Conservation (phyloP, 1,140 invertebrate genomes). For the Zaprionus nigranus region DNA sequence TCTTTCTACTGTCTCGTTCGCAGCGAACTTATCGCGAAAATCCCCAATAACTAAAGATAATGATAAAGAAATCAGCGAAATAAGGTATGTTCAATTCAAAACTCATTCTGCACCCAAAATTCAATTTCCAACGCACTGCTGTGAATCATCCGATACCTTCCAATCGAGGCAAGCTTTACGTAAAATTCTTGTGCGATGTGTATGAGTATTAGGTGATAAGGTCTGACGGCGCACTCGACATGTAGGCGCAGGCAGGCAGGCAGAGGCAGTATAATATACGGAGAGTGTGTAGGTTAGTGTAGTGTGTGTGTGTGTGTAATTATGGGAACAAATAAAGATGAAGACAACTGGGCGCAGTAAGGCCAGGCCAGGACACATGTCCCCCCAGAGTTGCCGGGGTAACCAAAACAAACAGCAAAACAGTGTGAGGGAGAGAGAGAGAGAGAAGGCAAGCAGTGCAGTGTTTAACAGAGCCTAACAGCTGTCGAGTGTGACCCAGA, state of each 20-base stretch:
- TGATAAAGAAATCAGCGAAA: background rate
- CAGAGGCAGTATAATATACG: too few species aligned
- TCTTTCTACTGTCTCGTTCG: background rate
- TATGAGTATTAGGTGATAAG: conserved; percentile 40
- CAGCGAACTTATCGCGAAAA: background rate
- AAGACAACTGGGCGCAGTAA: background rate
- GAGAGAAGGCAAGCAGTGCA: background rate
- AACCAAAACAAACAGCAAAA: conserved; percentile 36
- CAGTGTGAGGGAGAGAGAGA: background rate
- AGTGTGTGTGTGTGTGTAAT: background rate
- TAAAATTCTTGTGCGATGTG: conserved; percentile 36
- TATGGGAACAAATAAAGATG: background rate
- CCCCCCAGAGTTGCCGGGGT: conserved; percentile 7
- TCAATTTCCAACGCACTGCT: background rate
- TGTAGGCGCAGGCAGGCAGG: background rate
- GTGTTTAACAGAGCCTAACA: conserved; percentile 13
- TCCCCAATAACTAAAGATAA: background rate
- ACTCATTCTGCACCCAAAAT: conserved; percentile 24
- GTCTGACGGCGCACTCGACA: conserved; percentile 5
- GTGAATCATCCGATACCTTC: conserved; percentile 21
- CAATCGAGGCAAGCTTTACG: conserved; percentile 23
- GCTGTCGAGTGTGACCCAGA: conserved; percentile 37
- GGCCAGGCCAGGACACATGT: conserved; percentile 11
- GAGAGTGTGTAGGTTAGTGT: too few species aligned
- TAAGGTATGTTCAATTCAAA: conserved; percentile 1